phyloP scores from a whole-genome alignment of 2,113 vertebrate genomes.

The Anoura caudifer region DNA sequence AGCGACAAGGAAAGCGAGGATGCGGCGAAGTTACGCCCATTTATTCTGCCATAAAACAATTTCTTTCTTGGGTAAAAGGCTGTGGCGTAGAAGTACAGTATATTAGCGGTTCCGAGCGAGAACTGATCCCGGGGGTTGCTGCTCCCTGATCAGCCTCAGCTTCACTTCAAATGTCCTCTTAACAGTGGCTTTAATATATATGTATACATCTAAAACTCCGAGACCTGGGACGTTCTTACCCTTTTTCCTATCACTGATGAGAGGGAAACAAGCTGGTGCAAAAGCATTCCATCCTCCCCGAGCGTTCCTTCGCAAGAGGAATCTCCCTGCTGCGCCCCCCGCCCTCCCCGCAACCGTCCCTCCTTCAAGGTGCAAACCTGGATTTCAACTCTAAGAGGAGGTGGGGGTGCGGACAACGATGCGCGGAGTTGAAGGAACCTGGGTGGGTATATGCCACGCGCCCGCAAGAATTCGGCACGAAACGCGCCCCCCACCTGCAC shows the following conservation, averaged over 20 bases:
- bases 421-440: not conserved
- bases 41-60: constrained; percentile 52
- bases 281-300: not conserved
- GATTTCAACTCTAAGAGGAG: constrained; percentile 66
- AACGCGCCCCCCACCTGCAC: constrained; percentile 50
- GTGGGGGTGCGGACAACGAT: not conserved
- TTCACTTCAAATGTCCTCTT: not conserved
- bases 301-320: constrained; percentile 25
- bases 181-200: not conserved
- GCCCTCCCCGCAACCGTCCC: not conserved
- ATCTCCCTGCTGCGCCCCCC: not conserved
- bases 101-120: not conserved
- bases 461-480: constrained; percentile 54
- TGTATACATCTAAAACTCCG: not conserved
- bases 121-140: not conserved
- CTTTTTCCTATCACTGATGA: not conserved
- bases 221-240: not conserved
- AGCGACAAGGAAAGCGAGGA: not conserved
- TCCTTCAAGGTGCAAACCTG: not conserved
- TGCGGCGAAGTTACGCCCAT: constrained; percentile 64
- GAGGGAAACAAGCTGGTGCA: constrained; percentile 23
- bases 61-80: not conserved
- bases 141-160: not conserved
- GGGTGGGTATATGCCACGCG: constrained; percentile 44
- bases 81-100: constrained; percentile 1